Percentiles rank a stretch among this genome's conserved stretches.
Conservation (phyloP, 2,113 vertebrate species). For the Gnathonemus echidnorhynchus region DNA sequence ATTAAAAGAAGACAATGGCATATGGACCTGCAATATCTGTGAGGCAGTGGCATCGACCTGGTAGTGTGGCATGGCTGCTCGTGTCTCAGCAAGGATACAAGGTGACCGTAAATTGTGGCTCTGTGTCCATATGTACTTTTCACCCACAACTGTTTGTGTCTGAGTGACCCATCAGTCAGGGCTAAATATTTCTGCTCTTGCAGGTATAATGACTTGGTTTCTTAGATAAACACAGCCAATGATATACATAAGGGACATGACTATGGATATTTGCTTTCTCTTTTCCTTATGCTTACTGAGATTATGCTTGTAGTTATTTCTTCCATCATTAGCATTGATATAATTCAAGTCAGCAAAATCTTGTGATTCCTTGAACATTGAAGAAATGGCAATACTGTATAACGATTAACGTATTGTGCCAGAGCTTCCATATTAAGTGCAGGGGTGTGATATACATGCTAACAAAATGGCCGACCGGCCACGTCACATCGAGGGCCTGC, state of each 20-base stretch:
- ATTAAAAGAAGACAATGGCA: neutral
- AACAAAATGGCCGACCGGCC: neutral
- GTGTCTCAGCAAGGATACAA: conserved; percentile 17
- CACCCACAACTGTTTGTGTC: neutral
- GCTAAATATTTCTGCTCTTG: conserved; percentile 19
- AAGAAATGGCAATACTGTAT: neutral
- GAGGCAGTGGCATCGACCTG: conserved; percentile 15
- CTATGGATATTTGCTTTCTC: neutral
- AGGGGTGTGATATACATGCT: neutral
- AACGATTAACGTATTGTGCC: neutral
- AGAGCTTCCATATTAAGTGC: neutral
- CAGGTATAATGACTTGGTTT: conserved; percentile 22
- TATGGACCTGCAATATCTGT: conserved; percentile 15
- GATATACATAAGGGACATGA: neutral
- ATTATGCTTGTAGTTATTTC: neutral
- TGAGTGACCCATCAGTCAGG: conserved; percentile 16
- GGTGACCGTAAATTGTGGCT: conserved; percentile 29
- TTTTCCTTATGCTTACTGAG: neutral
- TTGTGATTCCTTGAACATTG: neutral
- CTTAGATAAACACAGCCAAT: neutral
- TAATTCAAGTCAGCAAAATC: neutral
- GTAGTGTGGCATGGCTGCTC: neutral
- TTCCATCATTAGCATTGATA: neutral
- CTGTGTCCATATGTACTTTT: conserved; percentile 26
- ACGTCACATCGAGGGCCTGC: neutral